Evolutionary conservation across 2,797 vertebrate species (phyloP), one percentile per base, ranked within the genome.

Genomic region (Girardinus metallicus): DNA sequence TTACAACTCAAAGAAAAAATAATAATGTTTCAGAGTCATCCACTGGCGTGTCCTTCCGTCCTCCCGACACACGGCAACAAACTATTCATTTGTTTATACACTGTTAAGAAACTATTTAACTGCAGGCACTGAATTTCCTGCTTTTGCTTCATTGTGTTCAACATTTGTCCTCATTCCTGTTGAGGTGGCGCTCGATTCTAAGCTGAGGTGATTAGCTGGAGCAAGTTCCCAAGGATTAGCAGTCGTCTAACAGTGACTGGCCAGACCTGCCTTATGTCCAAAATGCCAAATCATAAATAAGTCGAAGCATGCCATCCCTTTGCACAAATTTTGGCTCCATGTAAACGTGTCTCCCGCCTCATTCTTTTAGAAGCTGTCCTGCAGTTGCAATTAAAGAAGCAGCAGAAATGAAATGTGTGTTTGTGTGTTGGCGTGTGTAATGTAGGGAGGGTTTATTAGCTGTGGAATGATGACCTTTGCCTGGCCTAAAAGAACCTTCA

Each of bases 391-490:
- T 78, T 41, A 77, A 79, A 81, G 60, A 88, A 88, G 85, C 85
- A 77, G 55, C 77, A 78, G 73, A 74, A 87, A 86, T 79, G 41
- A 76, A 62, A 62, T 34, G 23, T 4, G 86, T 47, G 83, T 80
- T 57, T 72, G 79, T 66, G 43, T 73, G 46, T 74, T 9, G 60
- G 36, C 39, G 39, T 44, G 15, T 74, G 53, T 66, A 44, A 44
- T 80, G 80, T n/a, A 66, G 70, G 57, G 47, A 88, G 91, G 84
- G 88, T 88, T 93, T 91, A 92, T 93, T 89, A 89, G 85, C 79
- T 91, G 87, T 90, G 91, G 91, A 94, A 91, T 92, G 91, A 91
- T 89, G 92, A 94, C 94, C 91, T 92, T 89, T 92, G 88, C 75
- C 83, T 85, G 83, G 86, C 86, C 91, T 81, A 85, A 89, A 83